Conservation (phyloP, 2,113 vertebrate genomes). For the Podarcis raffonei region DNA sequence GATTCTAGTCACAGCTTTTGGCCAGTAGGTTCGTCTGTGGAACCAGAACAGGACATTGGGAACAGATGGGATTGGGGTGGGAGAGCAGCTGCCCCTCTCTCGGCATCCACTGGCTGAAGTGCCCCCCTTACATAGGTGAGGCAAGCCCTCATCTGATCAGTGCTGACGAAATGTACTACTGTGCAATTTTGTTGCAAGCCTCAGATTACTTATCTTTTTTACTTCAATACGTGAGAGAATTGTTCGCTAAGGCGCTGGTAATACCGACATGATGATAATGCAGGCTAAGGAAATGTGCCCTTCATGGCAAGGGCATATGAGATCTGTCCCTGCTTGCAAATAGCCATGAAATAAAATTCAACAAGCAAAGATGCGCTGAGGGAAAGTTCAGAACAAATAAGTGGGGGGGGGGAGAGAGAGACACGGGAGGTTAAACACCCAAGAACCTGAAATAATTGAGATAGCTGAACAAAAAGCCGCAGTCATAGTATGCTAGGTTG, state of each 20-base stretch:
- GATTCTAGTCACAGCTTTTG: too few species aligned
- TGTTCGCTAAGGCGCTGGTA: not conserved
- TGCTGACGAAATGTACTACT: not conserved
- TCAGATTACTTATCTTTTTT: not conserved
- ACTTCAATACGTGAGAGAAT: not conserved
- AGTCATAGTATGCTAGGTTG: not conserved
- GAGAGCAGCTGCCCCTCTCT: not conserved
- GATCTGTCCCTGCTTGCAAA: not conserved
- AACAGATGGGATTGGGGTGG: not conserved
- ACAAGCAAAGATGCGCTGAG: not conserved
- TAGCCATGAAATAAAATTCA: not conserved
- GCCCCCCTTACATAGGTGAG: not conserved
- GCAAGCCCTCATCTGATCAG: not conserved
- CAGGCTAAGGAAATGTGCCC: not conserved
- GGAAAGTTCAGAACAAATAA: not conserved
- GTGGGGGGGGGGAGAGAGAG: not conserved
- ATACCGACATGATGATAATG: not conserved
- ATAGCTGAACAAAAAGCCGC: not conserved
- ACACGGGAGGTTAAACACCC: too few species aligned
- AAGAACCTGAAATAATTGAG: not conserved
- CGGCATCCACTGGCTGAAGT: not conserved
- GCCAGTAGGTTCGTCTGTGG: too few species aligned
- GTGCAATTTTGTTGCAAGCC: not conserved
- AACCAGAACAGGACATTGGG: not conserved
- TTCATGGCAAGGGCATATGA: not conserved